Percentiles rank a stretch among this genome's conserved stretches.
These are phyloP conservation scores for Rhyacichthys aspro DNA, from an alignment of 2,797 vertebrate species.

Conservation along the genomic window DNA sequence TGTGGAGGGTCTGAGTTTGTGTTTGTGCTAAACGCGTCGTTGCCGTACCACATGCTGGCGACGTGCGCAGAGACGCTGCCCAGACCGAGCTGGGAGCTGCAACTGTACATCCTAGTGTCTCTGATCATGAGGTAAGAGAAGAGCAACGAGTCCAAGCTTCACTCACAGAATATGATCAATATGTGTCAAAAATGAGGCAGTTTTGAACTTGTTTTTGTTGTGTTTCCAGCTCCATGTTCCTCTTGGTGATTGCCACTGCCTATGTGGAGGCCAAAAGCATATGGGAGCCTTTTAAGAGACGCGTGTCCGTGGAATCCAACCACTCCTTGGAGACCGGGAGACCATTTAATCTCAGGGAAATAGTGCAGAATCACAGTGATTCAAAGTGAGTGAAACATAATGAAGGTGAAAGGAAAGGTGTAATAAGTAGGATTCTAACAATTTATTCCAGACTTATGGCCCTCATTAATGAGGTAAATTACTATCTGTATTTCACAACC, in stretches of 20 bases:
- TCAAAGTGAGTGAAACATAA: conserved; percentile 86
- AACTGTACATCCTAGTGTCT: conserved; percentile 93
- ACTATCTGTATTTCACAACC: no score
- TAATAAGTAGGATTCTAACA: no score
- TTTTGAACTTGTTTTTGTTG: background rate
- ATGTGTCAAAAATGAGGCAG: background rate
- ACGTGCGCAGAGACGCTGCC: conserved; percentile 93
- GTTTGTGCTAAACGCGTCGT: conserved; percentile 94
- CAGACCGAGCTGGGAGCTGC: conserved; percentile 95
- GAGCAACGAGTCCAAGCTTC: background rate
- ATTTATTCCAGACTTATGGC: no score
- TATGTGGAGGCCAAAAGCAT: conserved; percentile 98
- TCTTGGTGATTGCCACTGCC: conserved; percentile 93
- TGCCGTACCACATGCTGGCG: conserved; percentile 97
- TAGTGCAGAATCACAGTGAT: conserved; percentile 93
- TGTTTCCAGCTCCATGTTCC: conserved; percentile 89
- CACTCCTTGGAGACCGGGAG: conserved; percentile 91
- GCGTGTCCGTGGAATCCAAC: conserved; percentile 92
- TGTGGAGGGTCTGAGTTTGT: conserved; percentile 92
- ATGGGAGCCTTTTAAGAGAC: conserved; percentile 96
- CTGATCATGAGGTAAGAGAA: conserved; percentile 93
- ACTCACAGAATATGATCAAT: background rate
- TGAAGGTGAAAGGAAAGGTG: background rate
- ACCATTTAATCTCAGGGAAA: conserved; percentile 98
- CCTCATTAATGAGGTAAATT: no score